Conservation (phyloP, 1,140 invertebrate genomes). For the Pseudomyrmex gracilis region DNA sequence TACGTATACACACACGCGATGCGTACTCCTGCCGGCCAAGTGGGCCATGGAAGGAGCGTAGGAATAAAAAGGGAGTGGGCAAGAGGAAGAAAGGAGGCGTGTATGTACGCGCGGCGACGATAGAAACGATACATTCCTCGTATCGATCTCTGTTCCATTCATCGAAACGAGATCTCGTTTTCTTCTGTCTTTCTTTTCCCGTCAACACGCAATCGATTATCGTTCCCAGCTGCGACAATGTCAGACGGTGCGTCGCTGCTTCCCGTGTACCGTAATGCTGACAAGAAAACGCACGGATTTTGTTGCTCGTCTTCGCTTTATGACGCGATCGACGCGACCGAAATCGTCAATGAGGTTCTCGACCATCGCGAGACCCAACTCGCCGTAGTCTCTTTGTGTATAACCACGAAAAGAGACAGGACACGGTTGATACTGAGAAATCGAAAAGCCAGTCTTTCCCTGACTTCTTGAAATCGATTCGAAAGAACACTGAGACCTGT, state of each 20-base stretch:
- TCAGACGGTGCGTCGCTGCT: slow-evolving; percentile 64
- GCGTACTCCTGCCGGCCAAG: slow-evolving; percentile 62
- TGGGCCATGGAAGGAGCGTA: slow-evolving; percentile 63
- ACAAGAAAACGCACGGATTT: slow-evolving; percentile 68
- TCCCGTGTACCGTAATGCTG: slow-evolving; percentile 62
- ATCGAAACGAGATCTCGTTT: slow-evolving; percentile 47
- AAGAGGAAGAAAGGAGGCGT: slow-evolving; percentile 14
- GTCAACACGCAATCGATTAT: slow-evolving; percentile 41
- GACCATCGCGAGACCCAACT: slow-evolving; percentile 21
- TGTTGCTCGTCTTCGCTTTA: slow-evolving; percentile 45
- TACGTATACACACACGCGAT: slow-evolving; percentile 53
- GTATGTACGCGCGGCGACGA: slow-evolving; percentile 44
- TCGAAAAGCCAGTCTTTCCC: slow-evolving; percentile 1
- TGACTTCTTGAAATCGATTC: background rate
- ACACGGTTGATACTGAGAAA: background rate
- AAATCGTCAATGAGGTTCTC: slow-evolving; percentile 68
- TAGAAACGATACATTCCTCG: slow-evolving; percentile 63
- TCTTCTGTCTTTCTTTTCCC: slow-evolving; percentile 33
- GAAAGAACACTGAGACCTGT: background rate
- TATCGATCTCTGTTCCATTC: slow-evolving; percentile 65
- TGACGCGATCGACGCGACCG: slow-evolving; percentile 57
- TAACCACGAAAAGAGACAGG: background rate
- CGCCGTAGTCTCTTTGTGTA: background rate
- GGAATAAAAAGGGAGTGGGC: slow-evolving; percentile 53
- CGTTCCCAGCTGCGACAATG: slow-evolving; percentile 43